These are phyloP conservation scores for Brenthis ino DNA, from an alignment of 2,888 invertebrate genomes.

Conservation along the genomic window DNA sequence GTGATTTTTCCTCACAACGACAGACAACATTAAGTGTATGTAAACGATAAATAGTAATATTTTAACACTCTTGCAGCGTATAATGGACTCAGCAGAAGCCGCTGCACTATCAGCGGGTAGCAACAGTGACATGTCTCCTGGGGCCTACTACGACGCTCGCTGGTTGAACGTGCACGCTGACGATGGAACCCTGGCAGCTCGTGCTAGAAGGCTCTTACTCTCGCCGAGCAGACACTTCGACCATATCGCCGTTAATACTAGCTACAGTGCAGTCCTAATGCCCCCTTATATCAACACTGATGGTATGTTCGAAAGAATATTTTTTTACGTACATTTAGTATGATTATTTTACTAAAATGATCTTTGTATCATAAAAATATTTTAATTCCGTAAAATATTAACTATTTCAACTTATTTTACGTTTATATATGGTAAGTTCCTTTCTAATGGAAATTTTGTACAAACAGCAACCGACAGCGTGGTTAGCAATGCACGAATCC, in stretches of 20 bases:
- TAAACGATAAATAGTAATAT: not conserved
- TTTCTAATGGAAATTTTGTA: not conserved
- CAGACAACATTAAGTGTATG: not conserved
- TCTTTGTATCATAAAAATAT: not conserved
- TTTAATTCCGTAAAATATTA: not conserved
- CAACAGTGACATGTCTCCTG: slow-evolving; percentile 82
- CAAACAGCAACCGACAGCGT: not conserved
- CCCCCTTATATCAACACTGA: slow-evolving; percentile 89
- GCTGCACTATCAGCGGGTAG: slow-evolving; percentile 86
- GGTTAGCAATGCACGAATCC: too few species aligned
- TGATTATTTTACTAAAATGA: too few species aligned
- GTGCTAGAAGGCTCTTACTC: slow-evolving; percentile 87
- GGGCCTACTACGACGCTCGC: slow-evolving; percentile 90
- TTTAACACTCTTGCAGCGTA: slow-evolving; percentile 82
- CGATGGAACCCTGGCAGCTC: slow-evolving; percentile 87
- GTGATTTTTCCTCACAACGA: too few species aligned
- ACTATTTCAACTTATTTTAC: too few species aligned
- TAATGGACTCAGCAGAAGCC: slow-evolving; percentile 95
- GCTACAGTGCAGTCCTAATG: slow-evolving; percentile 93
- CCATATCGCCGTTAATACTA: slow-evolving; percentile 91
- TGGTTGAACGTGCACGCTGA: slow-evolving; percentile 90
- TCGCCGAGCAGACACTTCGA: slow-evolving; percentile 92
- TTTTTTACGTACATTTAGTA: not conserved
- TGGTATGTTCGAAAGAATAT: slow-evolving; percentile 65
- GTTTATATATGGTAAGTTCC: not conserved